A percentile compares a stretch with the other conserved stretches of the same genome.
Conservation (phyloP, 2,797 vertebrate species). For the Mycteria americana region DNA sequence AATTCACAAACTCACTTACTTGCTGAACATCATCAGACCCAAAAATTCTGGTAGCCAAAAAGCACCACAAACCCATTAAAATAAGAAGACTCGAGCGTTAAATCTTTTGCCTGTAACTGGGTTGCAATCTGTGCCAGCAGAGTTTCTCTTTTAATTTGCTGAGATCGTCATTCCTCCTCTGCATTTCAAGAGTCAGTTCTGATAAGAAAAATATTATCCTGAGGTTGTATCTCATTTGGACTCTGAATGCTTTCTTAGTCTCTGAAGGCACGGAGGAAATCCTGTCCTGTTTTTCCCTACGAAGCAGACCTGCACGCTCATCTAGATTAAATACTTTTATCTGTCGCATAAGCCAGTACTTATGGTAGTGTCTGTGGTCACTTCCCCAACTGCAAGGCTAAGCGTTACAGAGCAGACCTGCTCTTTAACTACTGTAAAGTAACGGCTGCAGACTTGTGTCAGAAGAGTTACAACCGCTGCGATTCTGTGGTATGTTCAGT, state of each 20-base stretch:
- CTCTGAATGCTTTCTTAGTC: background rate
- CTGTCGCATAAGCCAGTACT: background rate
- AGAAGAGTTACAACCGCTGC: background rate
- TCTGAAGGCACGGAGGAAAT: background rate
- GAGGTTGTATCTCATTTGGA: background rate
- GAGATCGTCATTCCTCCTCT: background rate
- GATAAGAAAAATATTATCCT: background rate
- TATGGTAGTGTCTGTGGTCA: background rate
- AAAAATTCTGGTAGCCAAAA: background rate
- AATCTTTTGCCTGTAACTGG: background rate
- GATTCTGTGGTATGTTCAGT: background rate
- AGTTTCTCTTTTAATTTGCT: background rate
- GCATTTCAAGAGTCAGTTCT: background rate
- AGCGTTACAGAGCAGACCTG: background rate
- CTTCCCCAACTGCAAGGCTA: background rate
- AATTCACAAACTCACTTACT: background rate
- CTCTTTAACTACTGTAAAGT: background rate
- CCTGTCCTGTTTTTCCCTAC: background rate
- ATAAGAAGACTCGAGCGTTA: rapidly evolving
- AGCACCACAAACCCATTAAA: background rate
- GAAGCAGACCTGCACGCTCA: background rate
- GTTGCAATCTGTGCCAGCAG: background rate
- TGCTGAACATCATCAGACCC: background rate
- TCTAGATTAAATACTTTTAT: background rate
- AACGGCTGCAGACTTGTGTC: background rate